Conservation (phyloP, 1,140 invertebrate species). For the Heliothis subflexa region DNA sequence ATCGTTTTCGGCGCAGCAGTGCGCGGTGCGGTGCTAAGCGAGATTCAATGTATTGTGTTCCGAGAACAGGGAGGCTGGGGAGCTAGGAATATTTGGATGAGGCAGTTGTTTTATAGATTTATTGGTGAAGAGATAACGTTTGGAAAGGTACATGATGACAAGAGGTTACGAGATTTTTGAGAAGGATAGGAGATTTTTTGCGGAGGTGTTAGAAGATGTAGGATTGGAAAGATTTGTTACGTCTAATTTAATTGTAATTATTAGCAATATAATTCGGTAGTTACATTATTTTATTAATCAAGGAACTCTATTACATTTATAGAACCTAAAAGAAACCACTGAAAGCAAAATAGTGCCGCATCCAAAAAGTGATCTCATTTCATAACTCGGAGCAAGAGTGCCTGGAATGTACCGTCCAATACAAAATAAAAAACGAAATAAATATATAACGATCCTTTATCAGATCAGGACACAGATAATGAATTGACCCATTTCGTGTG, state of each 20-base stretch:
- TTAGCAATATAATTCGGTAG: no score
- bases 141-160: no score
- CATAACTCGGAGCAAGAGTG: conserved; percentile 41
- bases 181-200: neutral
- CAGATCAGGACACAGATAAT: conserved; percentile 77
- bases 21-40: conserved; percentile 66
- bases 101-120: conserved; percentile 47
- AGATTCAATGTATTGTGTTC: conserved; percentile 79
- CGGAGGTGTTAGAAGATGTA: no score
- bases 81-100: conserved; percentile 55
- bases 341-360: conserved; percentile 2
- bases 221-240: no score
- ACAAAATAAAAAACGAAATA: conserved; percentile 74
- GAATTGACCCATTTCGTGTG: conserved; percentile 80
- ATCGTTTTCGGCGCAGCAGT: conserved; percentile 50
- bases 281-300: no score
- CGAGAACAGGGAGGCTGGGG: conserved; percentile 59
- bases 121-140: neutral
- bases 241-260: no score
- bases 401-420: conserved; percentile 71
- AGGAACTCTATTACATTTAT: no score
- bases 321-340: neutral
- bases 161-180: neutral
- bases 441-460: conserved; percentile 76
- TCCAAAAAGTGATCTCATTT: conserved; percentile 23